Evolutionary conservation across 2,113 vertebrate species (phyloP).

Genomic region (Pluvianellus socialis): DNA sequence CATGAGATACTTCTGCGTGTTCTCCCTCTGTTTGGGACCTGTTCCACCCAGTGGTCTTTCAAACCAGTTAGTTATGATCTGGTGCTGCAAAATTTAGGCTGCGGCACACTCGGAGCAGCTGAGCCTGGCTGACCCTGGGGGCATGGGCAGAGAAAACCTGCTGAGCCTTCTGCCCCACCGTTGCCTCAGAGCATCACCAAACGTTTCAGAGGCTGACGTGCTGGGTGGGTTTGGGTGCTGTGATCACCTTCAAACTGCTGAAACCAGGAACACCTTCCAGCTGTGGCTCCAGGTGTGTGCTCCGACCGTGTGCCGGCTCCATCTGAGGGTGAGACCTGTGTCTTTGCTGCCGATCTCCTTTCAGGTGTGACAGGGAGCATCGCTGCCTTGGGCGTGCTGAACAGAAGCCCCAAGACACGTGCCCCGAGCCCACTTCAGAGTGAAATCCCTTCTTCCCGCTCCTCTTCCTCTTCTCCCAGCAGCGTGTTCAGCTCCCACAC

Average conservation of each 20-base stretch:
- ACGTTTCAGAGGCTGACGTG: accelerated
- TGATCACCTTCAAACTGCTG: accelerated
- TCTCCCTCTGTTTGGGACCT: not conserved
- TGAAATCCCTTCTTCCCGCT: not conserved
- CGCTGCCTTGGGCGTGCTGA: not conserved
- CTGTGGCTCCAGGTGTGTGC: not conserved
- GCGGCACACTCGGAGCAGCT: accelerated
- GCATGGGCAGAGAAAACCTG: not conserved
- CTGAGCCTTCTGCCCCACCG: not conserved
- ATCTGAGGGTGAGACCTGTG: not conserved
- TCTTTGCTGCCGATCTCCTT: not conserved
- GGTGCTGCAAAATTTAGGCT: not conserved
- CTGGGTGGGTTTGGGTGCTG: not conserved
- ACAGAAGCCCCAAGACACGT: accelerated
- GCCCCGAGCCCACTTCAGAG: not conserved
- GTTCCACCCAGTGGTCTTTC: not conserved
- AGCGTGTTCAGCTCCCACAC: not conserved
- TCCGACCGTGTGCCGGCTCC: accelerated
- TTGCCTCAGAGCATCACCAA: accelerated
- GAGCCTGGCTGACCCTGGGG: not conserved
- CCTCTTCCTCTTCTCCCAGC: not conserved
- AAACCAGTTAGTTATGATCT: not conserved
- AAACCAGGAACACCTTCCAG: not conserved
- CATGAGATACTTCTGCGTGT: not conserved
- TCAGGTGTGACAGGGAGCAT: accelerated